Percentiles rank a stretch among this genome's conserved stretches.
Evolutionary conservation across 2,113 vertebrate genomes (phyloP).

Genomic region (Orcinus orca): DNA sequence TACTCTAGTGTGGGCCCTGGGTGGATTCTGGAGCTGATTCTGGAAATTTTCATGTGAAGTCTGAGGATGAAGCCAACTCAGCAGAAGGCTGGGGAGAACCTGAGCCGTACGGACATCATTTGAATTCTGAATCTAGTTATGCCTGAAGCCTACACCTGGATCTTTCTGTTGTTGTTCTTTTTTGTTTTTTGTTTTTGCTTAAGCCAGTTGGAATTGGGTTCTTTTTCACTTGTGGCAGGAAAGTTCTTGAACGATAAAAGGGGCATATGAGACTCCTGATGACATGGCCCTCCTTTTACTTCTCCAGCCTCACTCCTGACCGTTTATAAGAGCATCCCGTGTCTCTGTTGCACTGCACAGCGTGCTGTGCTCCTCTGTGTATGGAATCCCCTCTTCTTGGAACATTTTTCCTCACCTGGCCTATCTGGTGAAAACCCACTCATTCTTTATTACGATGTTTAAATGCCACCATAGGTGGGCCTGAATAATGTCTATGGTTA

Average conservation of each 20-base stretch:
- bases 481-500: neutral
- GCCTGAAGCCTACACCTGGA: neutral
- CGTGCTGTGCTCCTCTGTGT: neutral
- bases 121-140: neutral
- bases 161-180: neutral
- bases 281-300: neutral
- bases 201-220: neutral
- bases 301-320: neutral
- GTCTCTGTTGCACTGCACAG: neutral
- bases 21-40: neutral
- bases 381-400: neutral
- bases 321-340: neutral
- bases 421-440: neutral
- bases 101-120: neutral
- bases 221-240: neutral
- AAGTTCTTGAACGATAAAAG: conserved; percentile 1
- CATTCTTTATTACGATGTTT: neutral
- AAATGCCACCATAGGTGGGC: neutral
- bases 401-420: neutral
- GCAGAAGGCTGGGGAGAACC: neutral
- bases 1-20: neutral
- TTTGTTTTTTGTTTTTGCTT: neutral
- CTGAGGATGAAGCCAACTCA: neutral
- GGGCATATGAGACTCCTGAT: neutral
- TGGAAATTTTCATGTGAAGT: neutral